Percentiles rank a stretch among this genome's conserved stretches.
phyloP scores from a whole-genome alignment of 2,113 vertebrate species.

The Microtus richardsoni region DNA sequence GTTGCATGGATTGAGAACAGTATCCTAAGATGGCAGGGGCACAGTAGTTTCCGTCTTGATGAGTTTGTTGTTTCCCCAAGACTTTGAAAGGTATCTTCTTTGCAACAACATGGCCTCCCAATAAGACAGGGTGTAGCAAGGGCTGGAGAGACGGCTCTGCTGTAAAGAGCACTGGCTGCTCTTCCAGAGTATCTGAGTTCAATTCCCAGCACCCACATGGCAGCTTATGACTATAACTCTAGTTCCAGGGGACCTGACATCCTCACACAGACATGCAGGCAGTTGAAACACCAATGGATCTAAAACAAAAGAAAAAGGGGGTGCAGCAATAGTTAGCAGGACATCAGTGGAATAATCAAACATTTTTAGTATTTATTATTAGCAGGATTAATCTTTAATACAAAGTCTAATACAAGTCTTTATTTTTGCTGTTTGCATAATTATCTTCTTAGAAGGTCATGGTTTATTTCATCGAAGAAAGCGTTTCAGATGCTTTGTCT shows the following conservation, averaged over 20 bases:
- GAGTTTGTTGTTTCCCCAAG: constrained; percentile 25
- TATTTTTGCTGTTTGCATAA: constrained; percentile 56
- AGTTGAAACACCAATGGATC: neutral
- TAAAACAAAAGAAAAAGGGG: neutral
- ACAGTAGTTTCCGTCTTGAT: neutral
- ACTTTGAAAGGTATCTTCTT: constrained; percentile 45
- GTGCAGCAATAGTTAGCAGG: constrained; percentile 39
- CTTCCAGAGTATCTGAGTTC: neutral
- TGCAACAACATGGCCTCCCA: neutral
- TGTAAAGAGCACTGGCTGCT: neutral
- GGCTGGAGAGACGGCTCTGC: neutral
- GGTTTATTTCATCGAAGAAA: constrained; percentile 57
- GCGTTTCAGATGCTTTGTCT: neutral
- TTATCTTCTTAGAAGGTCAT: constrained; percentile 46
- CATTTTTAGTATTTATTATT: constrained; percentile 34
- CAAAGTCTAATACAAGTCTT: constrained; percentile 47
- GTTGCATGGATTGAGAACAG: neutral
- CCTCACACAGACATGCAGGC: neutral
- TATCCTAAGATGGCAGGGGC: neutral
- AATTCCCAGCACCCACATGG: neutral
- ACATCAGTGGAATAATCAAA: constrained; percentile 27
- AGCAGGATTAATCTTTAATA: constrained; percentile 35
- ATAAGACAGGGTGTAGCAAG: neutral
- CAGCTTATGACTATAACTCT: neutral
- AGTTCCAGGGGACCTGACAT: neutral